Base-by-base conservation (phyloP, 2,113 vertebrate species). In the Vulpes ferrilata region DNA sequence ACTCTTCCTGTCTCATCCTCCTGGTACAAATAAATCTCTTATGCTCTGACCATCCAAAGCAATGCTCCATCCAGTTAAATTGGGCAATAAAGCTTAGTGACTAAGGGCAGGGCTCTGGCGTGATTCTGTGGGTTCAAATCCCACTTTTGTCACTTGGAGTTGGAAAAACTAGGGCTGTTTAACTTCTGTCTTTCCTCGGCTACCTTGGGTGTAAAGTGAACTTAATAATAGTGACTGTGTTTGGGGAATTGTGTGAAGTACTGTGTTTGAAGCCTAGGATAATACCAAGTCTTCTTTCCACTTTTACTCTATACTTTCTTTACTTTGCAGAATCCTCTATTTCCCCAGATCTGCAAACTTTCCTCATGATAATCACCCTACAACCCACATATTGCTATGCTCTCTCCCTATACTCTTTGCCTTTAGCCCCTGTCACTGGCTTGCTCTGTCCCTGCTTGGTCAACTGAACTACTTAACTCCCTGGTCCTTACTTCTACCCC, bases 391-490 rank as follows among this genome's bases (percentile, higher is more conserved):
- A 81, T 38, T 35, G 30, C 76, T 76, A 9, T 38, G 82, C 17
- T 65, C 51, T 60, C 59, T 60, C 67, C 82, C 74, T 38, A 30
- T 25, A n/a, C 1, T n/a, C 32, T 38, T 82, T 3, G 7, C 11
- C 32, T 59, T 89, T 65, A 55, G 30, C 38, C 48, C 23, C 23
- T 43, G 13, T 91, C 88, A 51, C 76, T 64, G 27, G 38, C 69
- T 93, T 55, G 62, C 60, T 90, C 67, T 71, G 67, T 57, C 10
- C 19, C 15, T 51, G 27, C 19, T 11, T 51, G 27, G 76, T n/a
- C 90, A 95, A 87, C 35, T 60, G 64, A 93, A 87, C 30, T 35
- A 20, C 23, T 74, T 95, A 55, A 51, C 73, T 67, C 30, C 59
- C 38, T 82, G 17, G 65, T n/a, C 15, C 38, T 23, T 55, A 74